Evolutionary conservation across 1,140 invertebrate genomes (phyloP), one percentile per base, ranked within the genome.

Genomic region (Hycleus phaleratus): DNA sequence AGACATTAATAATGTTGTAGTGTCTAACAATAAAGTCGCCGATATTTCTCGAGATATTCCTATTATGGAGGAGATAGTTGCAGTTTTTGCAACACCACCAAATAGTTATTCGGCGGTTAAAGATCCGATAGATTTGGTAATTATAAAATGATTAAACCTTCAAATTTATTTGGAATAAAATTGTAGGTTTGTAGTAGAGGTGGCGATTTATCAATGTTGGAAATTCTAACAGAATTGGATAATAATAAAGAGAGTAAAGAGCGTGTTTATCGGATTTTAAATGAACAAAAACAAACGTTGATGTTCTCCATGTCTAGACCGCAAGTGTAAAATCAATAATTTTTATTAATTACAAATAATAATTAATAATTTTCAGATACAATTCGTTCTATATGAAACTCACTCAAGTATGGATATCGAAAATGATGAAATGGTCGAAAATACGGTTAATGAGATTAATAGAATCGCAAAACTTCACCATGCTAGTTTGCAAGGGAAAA

Each of bases 91-190:
- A 3, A 85, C 84, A 1, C 87, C 88, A 0, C 84, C 85, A 0
- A 88, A 86, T 64, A 88, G 85, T 1, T 89, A 88, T 62, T 86
- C 84, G 0, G 85, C 85, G 2, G 80, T 89, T 6, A 79, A 75
- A 0, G 86, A 89, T 70, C 82, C 86, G 1, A 87, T 88, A 4
- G 86, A 89, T 64, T 71, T 89, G 45, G 85, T 83, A 38, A 26
- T 51, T 26, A 38, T n/a, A 45, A 9, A 47, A 55, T 47, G 8
- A 11, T 38, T 39, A 3, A 18, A 6, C 12, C 12, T 8, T 46
- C 9, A 26, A 26, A 9, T 9, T 12, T 46, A 9, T 46, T 6
- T 46, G 26, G 12, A 24, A 7, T 32, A 4, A 32, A 32, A 5
- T 61, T 63, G 26, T 38, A 70, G 62, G 69, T 75, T 7, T 82